These are phyloP conservation scores for Piprites chloris DNA, from an alignment of 2,113 vertebrate genomes.

Conservation along the genomic window DNA sequence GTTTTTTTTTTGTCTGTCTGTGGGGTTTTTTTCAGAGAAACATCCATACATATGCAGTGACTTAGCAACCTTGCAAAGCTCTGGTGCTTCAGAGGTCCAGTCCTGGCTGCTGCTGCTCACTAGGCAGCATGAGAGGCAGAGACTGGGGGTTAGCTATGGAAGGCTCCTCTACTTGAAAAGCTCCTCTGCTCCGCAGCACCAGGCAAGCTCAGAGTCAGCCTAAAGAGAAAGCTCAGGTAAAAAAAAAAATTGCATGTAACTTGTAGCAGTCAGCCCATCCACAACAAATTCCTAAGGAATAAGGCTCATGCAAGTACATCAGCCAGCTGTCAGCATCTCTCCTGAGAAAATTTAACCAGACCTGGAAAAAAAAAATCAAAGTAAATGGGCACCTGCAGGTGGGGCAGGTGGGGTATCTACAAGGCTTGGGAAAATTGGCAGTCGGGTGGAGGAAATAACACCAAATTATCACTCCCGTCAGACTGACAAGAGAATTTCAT, in stretches of 20 bases:
- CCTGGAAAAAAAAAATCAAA: neutral
- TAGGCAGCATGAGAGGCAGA: neutral
- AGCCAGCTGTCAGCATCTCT: neutral
- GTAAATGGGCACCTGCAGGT: neutral
- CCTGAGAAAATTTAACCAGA: neutral
- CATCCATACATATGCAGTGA: neutral
- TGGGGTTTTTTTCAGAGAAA: neutral
- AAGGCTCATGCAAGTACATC: neutral
- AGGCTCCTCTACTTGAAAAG: neutral
- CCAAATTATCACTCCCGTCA: neutral
- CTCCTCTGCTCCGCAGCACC: neutral
- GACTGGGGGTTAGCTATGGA: neutral
- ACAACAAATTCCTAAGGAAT: neutral
- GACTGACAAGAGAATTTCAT: neutral
- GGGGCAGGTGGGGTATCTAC: neutral
- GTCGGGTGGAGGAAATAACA: neutral
- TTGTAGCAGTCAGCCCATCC: neutral
- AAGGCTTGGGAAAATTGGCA: neutral
- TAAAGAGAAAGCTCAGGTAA: neutral
- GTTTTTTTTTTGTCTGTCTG: neutral
- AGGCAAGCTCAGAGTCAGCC: neutral
- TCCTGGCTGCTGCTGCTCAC: fast-evolving
- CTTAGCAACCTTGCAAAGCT: neutral
- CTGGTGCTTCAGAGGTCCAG: neutral
- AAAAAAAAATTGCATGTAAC: fast-evolving